These are phyloP conservation scores for Spisula subtruncata DNA, from an alignment of 2,888 invertebrate species.

Conservation along the genomic window DNA sequence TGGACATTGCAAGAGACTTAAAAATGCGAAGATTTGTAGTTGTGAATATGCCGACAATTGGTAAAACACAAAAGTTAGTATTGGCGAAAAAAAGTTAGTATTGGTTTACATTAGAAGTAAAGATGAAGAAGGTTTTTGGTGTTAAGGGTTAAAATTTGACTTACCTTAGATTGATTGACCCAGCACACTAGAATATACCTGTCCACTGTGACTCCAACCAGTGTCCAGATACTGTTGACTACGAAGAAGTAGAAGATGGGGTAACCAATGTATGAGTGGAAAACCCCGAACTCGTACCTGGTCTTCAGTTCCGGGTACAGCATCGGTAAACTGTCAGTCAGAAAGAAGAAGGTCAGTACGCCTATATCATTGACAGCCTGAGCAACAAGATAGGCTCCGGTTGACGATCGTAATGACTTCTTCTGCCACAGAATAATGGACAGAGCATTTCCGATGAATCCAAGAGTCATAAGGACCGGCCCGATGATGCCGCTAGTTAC, in stretches of 20 bases:
- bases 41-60: too few species aligned
- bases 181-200: conserved; percentile 83
- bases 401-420: conserved; percentile 74
- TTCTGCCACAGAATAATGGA: conserved; percentile 78
- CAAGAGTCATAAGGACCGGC: conserved; percentile 75
- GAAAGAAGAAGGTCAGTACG: conserved; percentile 76
- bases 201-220: conserved; percentile 83
- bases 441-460: conserved; percentile 79
- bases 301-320: conserved; percentile 68
- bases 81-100: too few species aligned
- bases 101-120: too few species aligned
- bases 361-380: conserved; percentile 77
- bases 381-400: conserved; percentile 76
- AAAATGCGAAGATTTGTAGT: too few species aligned
- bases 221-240: conserved; percentile 82
- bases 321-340: conserved; percentile 71
- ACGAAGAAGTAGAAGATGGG: conserved; percentile 80
- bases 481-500: conserved; percentile 73
- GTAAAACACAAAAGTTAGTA: too few species aligned
- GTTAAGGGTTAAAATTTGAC: neutral
- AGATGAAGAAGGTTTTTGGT: too few species aligned
- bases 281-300: conserved; percentile 71
- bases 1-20: too few species aligned
- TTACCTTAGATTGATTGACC: conserved; percentile 79
- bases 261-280: conserved; percentile 79